phyloP scores from a whole-genome alignment of 2,888 invertebrate species.

The Shargacucullia verbasci region DNA sequence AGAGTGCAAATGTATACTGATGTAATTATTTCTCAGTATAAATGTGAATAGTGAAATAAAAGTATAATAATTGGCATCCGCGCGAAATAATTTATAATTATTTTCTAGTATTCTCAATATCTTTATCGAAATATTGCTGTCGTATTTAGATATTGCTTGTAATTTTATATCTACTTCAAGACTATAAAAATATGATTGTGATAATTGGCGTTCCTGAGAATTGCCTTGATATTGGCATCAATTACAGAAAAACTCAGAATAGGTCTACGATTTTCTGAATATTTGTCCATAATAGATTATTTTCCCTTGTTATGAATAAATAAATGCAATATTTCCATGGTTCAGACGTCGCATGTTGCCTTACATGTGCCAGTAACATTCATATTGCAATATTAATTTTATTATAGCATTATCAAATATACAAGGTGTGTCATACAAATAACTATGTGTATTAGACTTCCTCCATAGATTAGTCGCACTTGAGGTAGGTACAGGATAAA shows the following conservation, averaged over 20 bases:
- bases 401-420: too few relatives aligned
- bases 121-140: slow-evolving; percentile 19
- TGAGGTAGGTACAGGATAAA: too few relatives aligned
- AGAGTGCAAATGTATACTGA: not conserved
- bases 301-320: not conserved
- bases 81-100: not conserved
- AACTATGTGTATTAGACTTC: too few relatives aligned
- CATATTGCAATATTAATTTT: too few relatives aligned
- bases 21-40: not conserved
- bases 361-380: too few relatives aligned
- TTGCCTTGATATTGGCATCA: not conserved
- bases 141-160: slow-evolving; percentile 33
- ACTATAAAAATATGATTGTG: slow-evolving; percentile 3
- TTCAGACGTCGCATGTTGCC: not conserved
- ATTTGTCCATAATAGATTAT: not conserved
- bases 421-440: too few relatives aligned
- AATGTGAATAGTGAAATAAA: slow-evolving; percentile 2
- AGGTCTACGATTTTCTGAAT: slow-evolving; percentile 4
- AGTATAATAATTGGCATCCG: slow-evolving; percentile 9
- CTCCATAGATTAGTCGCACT: too few relatives aligned
- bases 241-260: slow-evolving; percentile 1
- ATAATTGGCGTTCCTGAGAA: slow-evolving; percentile 14
- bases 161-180: slow-evolving; percentile 18
- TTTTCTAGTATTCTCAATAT: slow-evolving; percentile 9
- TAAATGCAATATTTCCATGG: not conserved